Base-by-base conservation (phyloP, 2,113 vertebrate species). In the Potamarius usumacintae region DNA sequence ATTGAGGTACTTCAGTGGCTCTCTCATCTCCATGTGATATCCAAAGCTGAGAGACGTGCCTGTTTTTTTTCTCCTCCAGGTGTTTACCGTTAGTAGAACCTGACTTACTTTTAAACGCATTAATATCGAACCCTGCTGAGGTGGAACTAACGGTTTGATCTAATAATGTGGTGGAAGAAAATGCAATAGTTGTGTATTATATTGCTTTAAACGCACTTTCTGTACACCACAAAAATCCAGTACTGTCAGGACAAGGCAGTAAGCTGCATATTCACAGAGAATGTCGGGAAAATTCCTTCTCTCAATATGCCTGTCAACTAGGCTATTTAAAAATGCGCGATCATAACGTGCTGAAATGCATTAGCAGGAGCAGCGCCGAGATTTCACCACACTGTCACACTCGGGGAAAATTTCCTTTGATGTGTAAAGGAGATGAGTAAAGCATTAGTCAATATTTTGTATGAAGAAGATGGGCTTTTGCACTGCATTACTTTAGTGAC, bases 361-460 rank as follows among this genome's bases (percentile, higher is more conserved):
- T 86, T 74, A 76, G 79, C 67, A 50, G 34, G 10, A 60, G 48
- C 57, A 50, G 48, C 69, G 8, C 53, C 52, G 65, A 53, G 89
- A 81, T 85, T 67, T 85, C 30, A 77, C 12, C 53, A 22, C 76
- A 48, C 82, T 74, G 83, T 89, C 85, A 85, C 67, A 85, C 67
- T 34, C 50, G 15, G 76, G 72, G 27, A 74, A 82, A 85, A 55
- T 72, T 85, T 67, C 58, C 72, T 86, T 83, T 79, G 55, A 88
- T 78, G 18, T 79, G 27, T 71, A 82, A 78, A 78, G 58, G 69
- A 62, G 82, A 87, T 82, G 89, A 87, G 22, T 82, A 77, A 50
- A 90, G 79, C 60, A 83, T 85, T 58, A 86, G 86, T 86, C 80
- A 83, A 62, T 86, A 57, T 88, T 83, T 58, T 55, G 71, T 83